Conservation (phyloP, 2,888 invertebrate genomes). For the Orthosia gracilis region DNA sequence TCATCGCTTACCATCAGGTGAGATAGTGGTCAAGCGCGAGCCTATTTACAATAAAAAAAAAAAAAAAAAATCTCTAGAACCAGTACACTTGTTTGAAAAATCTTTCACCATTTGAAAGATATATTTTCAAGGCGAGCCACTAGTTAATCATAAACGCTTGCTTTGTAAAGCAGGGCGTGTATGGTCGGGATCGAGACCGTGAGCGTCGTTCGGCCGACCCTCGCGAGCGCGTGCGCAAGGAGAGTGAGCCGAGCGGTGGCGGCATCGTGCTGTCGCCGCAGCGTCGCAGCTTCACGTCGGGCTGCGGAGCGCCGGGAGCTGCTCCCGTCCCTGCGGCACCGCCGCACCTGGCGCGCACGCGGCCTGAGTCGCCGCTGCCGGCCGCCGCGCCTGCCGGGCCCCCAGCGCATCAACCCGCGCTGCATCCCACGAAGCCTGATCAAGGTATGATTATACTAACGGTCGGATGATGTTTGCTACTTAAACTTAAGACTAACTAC, state of each 20-base stretch:
- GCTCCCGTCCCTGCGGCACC: constrained; percentile 75
- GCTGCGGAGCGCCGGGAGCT: constrained; percentile 94
- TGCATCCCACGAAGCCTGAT: constrained; percentile 75
- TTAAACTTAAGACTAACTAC: too few relatives aligned
- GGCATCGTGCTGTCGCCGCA: constrained; percentile 97
- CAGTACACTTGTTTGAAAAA: too few relatives aligned
- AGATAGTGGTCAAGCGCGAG: too few relatives aligned
- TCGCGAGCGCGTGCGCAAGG: constrained; percentile 95
- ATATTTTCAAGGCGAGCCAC: too few relatives aligned
- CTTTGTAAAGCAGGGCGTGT: constrained; percentile 75
- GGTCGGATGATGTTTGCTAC: not conserved
- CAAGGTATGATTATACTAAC: constrained; percentile 69
- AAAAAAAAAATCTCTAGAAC: too few relatives aligned
- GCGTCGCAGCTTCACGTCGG: constrained; percentile 96
- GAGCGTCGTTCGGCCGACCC: constrained; percentile 92
- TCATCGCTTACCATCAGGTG: too few relatives aligned
- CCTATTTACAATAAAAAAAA: too few relatives aligned
- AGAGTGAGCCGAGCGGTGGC: constrained; percentile 92
- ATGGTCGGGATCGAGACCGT: constrained; percentile 80
- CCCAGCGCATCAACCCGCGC: constrained; percentile 64
- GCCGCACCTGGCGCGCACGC: constrained; percentile 91
- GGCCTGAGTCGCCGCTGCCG: constrained; percentile 82
- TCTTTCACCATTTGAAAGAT: too few relatives aligned
- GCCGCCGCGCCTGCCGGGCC: constrained; percentile 71
- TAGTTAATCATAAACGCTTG: too few relatives aligned